Evolutionary conservation across 1,140 invertebrate genomes (phyloP).

Genomic region (Drosophila parvula): DNA sequence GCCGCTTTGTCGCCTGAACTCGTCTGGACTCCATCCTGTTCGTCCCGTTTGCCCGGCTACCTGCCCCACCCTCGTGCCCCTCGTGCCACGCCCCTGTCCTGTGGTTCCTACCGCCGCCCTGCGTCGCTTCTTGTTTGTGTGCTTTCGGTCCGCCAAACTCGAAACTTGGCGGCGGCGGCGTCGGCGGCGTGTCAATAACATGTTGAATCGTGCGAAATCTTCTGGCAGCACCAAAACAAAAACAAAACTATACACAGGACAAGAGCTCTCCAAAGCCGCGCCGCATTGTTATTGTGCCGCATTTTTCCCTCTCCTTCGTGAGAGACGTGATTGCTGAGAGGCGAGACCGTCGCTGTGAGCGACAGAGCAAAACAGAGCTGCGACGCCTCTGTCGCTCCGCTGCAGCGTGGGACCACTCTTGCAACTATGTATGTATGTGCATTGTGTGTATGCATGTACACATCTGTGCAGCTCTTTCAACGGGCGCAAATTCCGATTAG

Average conservation of each 20-base stretch:
- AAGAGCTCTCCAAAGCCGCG: slow-evolving; percentile 34
- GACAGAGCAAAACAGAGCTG: slow-evolving; percentile 25
- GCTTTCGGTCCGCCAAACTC: slow-evolving; percentile 68
- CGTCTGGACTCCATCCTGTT: slow-evolving; percentile 72
- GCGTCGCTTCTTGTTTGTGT: slow-evolving; percentile 80
- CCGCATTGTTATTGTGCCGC: slow-evolving; percentile 63
- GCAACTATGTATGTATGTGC: slow-evolving; percentile 17
- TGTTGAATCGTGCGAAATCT: slow-evolving; percentile 76
- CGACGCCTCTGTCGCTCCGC: slow-evolving; percentile 13
- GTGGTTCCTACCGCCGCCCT: slow-evolving; percentile 52
- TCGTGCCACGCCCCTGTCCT: slow-evolving; percentile 17
- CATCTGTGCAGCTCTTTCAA: slow-evolving; percentile 37
- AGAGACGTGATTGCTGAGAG: neutral
- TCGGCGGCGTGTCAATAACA: slow-evolving; percentile 68
- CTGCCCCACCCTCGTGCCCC: slow-evolving; percentile 43
- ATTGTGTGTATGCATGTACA: no score
- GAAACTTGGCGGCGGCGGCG: slow-evolving; percentile 21
- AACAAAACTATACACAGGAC: slow-evolving; percentile 48
- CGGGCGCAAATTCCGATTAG: slow-evolving; percentile 17
- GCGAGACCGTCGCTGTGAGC: neutral
- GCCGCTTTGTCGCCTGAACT: slow-evolving; percentile 37
- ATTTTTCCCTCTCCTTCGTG: slow-evolving; percentile 21
- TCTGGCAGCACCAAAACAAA: slow-evolving; percentile 74
- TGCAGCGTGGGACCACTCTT: slow-evolving; percentile 39
- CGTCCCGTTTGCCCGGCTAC: slow-evolving; percentile 74